Percentiles rank a stretch among this genome's conserved stretches.
Evolutionary conservation across 1,140 invertebrate genomes (phyloP).

Genomic region (Drosophila equinoxialis): DNA sequence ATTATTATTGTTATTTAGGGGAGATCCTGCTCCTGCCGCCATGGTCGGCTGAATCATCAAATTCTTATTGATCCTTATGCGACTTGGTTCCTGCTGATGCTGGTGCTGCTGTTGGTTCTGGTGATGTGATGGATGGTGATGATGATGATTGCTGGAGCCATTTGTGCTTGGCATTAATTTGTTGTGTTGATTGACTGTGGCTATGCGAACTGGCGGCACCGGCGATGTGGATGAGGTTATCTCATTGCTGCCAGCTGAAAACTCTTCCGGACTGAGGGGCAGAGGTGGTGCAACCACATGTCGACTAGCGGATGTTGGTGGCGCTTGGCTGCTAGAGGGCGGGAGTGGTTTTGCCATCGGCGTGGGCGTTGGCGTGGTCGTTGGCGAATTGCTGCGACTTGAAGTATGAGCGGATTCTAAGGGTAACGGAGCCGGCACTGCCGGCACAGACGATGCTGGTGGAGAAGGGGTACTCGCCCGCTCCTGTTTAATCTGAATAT

Average conservation of each 20-base stretch:
- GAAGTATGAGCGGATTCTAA: background rate
- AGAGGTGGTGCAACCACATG: slow-evolving; percentile 25
- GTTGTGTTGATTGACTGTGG: slow-evolving; percentile 79
- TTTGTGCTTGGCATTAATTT: slow-evolving; percentile 71
- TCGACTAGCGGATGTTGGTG: slow-evolving; percentile 30
- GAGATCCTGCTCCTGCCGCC: slow-evolving; percentile 12
- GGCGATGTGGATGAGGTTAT: slow-evolving; percentile 86
- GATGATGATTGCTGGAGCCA: slow-evolving; percentile 43
- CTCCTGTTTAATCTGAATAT: slow-evolving; percentile 81
- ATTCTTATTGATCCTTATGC: slow-evolving; percentile 81
- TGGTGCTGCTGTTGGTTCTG: slow-evolving; percentile 45
- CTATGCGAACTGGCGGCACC: slow-evolving; percentile 61
- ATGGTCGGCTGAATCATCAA: slow-evolving; percentile 60
- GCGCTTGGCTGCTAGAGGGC: slow-evolving; percentile 27
- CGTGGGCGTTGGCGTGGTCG: slow-evolving; percentile 33
- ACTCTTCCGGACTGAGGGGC: slow-evolving; percentile 81
- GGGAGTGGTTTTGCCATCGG: slow-evolving; percentile 21
- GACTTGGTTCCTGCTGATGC: slow-evolving; percentile 66
- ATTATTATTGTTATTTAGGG: background rate
- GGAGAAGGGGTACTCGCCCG: slow-evolving; percentile 59
- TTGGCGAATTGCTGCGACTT: slow-evolving; percentile 28
- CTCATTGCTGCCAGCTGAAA: slow-evolving; percentile 84
- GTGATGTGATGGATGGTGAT: slow-evolving; percentile 24
- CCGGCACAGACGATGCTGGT: slow-evolving; percentile 4
- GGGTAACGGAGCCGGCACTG: background rate